Evolutionary conservation across 2,888 invertebrate genomes (phyloP), one percentile per base, ranked within the genome.

Genomic region (Blastobasis adustella): DNA sequence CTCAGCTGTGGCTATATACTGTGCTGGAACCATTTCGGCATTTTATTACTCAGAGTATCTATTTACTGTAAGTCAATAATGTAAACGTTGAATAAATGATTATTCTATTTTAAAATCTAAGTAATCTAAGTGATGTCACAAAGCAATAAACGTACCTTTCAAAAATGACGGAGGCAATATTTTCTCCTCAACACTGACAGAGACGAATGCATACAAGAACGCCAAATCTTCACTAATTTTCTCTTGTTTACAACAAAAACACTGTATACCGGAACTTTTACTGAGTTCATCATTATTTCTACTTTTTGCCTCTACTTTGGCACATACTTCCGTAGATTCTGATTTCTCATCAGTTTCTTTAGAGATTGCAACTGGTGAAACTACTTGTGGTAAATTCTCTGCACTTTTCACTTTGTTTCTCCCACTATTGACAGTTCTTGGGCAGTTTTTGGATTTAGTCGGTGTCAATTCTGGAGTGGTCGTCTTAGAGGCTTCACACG

Each of bases 121-220:
- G n/a, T n/a, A n/a, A n/a, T n/a, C n/a, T n/a, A n/a, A n/a, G n/a
- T n/a, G n/a, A n/a, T n/a, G n/a, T n/a, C n/a, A n/a, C 23, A 23
- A 23, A 23, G 23, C 23, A 23, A 23, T 23, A 23, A 23, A 54
- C 23, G 61, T 67, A 86, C 87, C 86, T 78, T 84, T 86, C 9
- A 76, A 61, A 67, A 85, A 83, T 0, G 79, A 69, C 45, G 73
- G 62, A 0, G 87, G 87, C 4, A 88, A 51, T 0, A 87, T 69
- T 46, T 82, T 79, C 46, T 84, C 80, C 55, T 80, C 79, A 45
- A 87, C 79, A 68, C 74, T 81, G 37, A 87, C 67, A 0, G 76
- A 70, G 1, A 87, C 80, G 72, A 88, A 87, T 0, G 87, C 86
- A 55, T 82, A 76, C 10, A 88, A 59, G 66, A 87, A 87, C 43